These are phyloP conservation scores for Hyposoter dolosus DNA, from an alignment of 2,888 invertebrate genomes.

Conservation along the genomic window DNA sequence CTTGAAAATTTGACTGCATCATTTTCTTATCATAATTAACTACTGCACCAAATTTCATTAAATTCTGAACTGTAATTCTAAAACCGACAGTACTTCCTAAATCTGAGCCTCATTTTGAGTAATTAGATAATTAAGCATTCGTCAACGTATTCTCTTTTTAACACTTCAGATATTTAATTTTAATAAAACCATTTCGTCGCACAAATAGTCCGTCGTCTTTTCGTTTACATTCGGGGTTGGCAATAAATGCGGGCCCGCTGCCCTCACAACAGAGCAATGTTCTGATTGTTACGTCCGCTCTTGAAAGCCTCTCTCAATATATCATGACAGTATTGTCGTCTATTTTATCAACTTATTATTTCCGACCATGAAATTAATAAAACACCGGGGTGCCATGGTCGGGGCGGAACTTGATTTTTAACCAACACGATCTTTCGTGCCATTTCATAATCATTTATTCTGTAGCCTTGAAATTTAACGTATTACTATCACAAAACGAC, in stretches of 20 bases:
- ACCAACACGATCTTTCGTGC: not conserved
- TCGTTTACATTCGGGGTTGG: slow-evolving; percentile 21
- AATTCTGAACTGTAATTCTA: too few species aligned
- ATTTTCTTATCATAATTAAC: too few species aligned
- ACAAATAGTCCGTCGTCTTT: slow-evolving; percentile 8
- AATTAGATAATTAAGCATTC: not conserved
- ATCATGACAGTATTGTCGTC: slow-evolving; percentile 28
- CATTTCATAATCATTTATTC: not conserved
- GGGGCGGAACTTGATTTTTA: not conserved
- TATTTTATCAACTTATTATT: slow-evolving; percentile 13
- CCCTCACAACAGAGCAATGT: slow-evolving; percentile 23
- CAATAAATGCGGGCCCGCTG: slow-evolving; percentile 28
- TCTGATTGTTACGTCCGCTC: slow-evolving; percentile 57
- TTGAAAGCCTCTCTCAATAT: slow-evolving; percentile 42
- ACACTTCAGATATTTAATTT: not conserved
- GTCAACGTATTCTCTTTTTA: not conserved
- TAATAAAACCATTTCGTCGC: not conserved
- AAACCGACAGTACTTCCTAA: too few species aligned
- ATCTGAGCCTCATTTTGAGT: not conserved
- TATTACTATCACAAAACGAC: too few species aligned
- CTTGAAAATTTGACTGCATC: too few species aligned
- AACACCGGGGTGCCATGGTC: slow-evolving; percentile 7
- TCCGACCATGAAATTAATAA: slow-evolving; percentile 22
- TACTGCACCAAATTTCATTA: too few species aligned
- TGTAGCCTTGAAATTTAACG: not conserved